Evolutionary conservation across 1,140 invertebrate species (phyloP), one percentile per base, ranked within the genome.

Genomic region (Listronotus bonariensis): DNA sequence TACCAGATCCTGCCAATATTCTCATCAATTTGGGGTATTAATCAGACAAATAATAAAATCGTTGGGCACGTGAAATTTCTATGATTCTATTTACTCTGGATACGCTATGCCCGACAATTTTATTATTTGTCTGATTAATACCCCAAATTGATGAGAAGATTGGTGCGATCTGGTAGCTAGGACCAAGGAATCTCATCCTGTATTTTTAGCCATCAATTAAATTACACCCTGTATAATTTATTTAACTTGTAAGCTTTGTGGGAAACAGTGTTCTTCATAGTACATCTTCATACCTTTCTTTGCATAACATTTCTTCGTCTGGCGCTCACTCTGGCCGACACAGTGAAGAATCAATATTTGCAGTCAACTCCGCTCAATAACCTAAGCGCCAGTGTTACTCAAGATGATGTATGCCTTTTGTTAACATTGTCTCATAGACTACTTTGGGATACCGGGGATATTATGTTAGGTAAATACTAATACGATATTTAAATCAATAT

Each of bases 391-490:
- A 52, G 58, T 60, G 58, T 60, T 60, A 60, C 58, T 60, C 15
- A 60, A 60, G 58, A 51, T 58, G 58, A 60, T 60, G 34, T 36
- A 36, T 36, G 58, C 46, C 58, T 60, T 60, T 60, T 60, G 58
- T 60, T 60, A 52, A 42, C 58, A 48, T 60, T 60, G 58, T 60
- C 58, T 60, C 58, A 42, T 60, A 60, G 58, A 60, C 58, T 60
- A 60, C 58, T 60, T 60, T 60, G 49, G 8, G 34, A 51, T 60
- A 60, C 58, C 58, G 46, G 15, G 45, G 48, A 60, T 60, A 49
- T 49, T 60, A 31, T 40, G 46, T 46, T 51, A 31, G 49, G 20
- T 42, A 60, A 60, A 60, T 41, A 60, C 34, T 51, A 60, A 31
- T 15, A 60, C 46, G 41, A 7, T 41, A 46, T 60, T 60, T 26